Evolutionary conservation across 2,113 vertebrate species (phyloP), one percentile per base, ranked within the genome.

Genomic region (Natator depressus): DNA sequence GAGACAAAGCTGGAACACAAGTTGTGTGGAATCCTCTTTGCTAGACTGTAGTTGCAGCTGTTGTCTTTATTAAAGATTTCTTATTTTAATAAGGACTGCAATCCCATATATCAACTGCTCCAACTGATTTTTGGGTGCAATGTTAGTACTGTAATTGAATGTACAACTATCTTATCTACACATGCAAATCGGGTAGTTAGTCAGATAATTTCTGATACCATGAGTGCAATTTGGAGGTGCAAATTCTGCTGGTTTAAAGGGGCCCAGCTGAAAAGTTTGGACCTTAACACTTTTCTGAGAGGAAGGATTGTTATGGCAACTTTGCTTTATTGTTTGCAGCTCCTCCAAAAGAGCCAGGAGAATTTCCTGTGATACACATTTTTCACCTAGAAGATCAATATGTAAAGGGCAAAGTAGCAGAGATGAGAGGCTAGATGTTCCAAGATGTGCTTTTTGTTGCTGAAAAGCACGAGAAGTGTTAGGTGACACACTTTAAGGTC

Each of bases 361-460:
- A 87, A 92, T 91, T 55, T 93, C 89, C 87, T 80, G 42, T 0
- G 0, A 80, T 96, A 92, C 89, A 51, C 91, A 89, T 35, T 93
- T 54, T 88, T 89, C 93, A 88, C 88, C 69, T 87, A 80, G 55
- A 90, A 84, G 76, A 69, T 90, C 65, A 86, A 47, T 85, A 80
- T 76, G 42, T 91, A 97, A 97, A 98, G 97, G 93, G 93, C 94
- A 97, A 94, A 85, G 86, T 50, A 94, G 83, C 85, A 86, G 79
- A 95, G 86, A 84, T 96, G 95, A 95, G 95, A 97, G 87, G 54
- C 65, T 91, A n/a, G 86, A 93, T 93, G 86, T 95, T 96, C 72
- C 83, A 31, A 96, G 93, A 93, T 69, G 81, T 90, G 57, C 75
- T 57, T 72, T 97, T 96, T 97, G 47, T 65, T 78, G 85, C 94